A percentile compares a stretch with the other conserved stretches of the same genome.
phyloP scores from a whole-genome alignment of 2,113 vertebrate species.

The Ellobius talpinus region DNA sequence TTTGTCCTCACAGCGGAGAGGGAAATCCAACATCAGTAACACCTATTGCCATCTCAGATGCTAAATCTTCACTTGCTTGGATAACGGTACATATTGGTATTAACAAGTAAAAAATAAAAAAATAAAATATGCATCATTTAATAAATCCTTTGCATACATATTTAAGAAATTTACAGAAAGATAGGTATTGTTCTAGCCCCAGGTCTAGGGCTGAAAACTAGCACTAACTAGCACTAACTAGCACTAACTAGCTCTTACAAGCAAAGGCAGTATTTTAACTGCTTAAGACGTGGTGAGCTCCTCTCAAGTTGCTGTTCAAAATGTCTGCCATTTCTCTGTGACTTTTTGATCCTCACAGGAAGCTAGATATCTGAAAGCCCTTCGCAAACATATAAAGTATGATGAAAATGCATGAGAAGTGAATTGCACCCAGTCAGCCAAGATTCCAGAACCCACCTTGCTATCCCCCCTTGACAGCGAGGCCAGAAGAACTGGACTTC shows the following conservation, averaged over 20 bases:
- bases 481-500: conserved; percentile 4
- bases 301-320: not conserved
- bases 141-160: not conserved
- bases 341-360: conserved; percentile 8
- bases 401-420: conserved; percentile 14
- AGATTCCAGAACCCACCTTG: not conserved
- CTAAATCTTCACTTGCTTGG: conserved; percentile 32
- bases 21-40: not conserved
- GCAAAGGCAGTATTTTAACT: not conserved
- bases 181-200: not conserved
- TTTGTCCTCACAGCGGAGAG: conserved; percentile 22
- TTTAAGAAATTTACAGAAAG: not conserved
- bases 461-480: not conserved
- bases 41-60: not conserved
- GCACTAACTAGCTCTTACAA: not conserved
- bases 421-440: not conserved
- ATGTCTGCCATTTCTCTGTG: not conserved
- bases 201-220: not conserved
- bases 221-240: not conserved
- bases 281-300: not conserved
- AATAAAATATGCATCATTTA: not conserved
- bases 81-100: not conserved
- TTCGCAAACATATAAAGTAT: not conserved
- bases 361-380: not conserved
- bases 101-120: not conserved